Conservation (phyloP, 2,113 vertebrate genomes). For the Terrapene triunguis region DNA sequence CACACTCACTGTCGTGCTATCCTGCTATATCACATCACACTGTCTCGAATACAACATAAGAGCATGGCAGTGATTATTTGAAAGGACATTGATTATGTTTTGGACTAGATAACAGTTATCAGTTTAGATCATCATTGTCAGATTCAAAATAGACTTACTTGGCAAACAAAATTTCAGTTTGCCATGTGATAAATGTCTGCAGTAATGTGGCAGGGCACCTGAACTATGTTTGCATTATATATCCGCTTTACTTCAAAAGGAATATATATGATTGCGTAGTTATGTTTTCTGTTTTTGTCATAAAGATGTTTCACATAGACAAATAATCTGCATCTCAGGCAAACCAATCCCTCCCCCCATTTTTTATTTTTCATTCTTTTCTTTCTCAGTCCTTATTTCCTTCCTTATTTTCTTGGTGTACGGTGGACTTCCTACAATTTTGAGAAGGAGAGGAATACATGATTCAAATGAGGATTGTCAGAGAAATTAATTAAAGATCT, state of each 20-base stretch:
- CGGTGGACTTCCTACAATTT: not conserved
- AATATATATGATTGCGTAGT: not conserved
- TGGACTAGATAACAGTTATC: constrained; percentile 74
- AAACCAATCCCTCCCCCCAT: not conserved
- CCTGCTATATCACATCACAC: constrained; percentile 29
- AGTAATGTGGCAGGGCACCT: constrained; percentile 24
- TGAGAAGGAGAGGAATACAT: not conserved
- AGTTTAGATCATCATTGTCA: constrained; percentile 69
- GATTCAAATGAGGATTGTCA: constrained; percentile 19
- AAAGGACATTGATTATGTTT: constrained; percentile 72
- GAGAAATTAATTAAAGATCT: not conserved
- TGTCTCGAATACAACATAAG: constrained; percentile 48
- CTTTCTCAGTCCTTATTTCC: not conserved
- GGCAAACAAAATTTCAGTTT: constrained; percentile 67
- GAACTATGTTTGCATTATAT: constrained; percentile 2
- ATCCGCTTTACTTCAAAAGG: constrained; percentile 53
- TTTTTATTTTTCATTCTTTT: not conserved
- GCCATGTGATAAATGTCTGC: constrained; percentile 61
- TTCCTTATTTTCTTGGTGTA: not conserved
- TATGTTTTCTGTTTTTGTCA: not conserved
- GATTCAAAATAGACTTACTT: constrained; percentile 75
- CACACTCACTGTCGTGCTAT: constrained; percentile 1
- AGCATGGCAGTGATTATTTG: constrained; percentile 62
- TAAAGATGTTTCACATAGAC: constrained; percentile 25
- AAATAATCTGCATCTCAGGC: constrained; percentile 17